Percentiles rank a stretch among this genome's conserved stretches.
These are phyloP conservation scores for Drosophila hamatofila DNA, from an alignment of 2,888 invertebrate species.

Conservation along the genomic window DNA sequence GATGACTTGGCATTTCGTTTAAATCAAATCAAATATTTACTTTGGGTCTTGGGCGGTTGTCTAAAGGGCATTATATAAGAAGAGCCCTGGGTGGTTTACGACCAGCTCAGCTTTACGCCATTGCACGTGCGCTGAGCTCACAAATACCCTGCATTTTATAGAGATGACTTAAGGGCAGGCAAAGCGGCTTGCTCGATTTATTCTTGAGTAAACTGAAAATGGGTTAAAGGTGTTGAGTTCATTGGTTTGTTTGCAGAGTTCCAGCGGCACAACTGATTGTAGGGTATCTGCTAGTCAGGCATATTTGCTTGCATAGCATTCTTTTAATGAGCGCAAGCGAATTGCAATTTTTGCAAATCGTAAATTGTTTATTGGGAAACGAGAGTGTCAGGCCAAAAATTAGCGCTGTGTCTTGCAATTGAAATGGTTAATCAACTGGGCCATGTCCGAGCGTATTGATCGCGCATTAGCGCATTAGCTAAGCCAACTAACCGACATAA, in stretches of 20 bases:
- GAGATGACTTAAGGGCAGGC: neutral
- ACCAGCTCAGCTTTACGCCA: slow-evolving; percentile 15
- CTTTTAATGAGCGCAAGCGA: slow-evolving; percentile 35
- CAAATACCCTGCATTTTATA: slow-evolving; percentile 1
- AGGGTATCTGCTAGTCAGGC: neutral
- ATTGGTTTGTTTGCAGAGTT: neutral
- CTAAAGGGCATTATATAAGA: slow-evolving; percentile 68
- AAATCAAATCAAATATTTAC: slow-evolving; percentile 78
- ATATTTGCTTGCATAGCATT: neutral
- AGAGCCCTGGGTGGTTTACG: slow-evolving; percentile 72
- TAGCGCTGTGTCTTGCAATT: slow-evolving; percentile 50
- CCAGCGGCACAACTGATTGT: neutral
- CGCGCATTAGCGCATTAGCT: slow-evolving; percentile 49
- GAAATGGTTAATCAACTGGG: slow-evolving; percentile 37
- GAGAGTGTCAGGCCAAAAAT: slow-evolving; percentile 14
- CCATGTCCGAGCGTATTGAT: slow-evolving; percentile 42
- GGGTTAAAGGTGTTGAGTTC: neutral
- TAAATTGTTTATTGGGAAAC: slow-evolving; percentile 21
- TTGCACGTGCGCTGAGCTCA: neutral
- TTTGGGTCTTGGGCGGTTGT: slow-evolving; percentile 47
- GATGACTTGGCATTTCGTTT: slow-evolving; percentile 73
- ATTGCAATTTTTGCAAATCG: slow-evolving; percentile 41
- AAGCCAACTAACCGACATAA: slow-evolving; percentile 30
- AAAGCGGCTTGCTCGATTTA: neutral
- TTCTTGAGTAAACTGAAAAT: neutral